Evolutionary conservation across 2,888 invertebrate genomes (phyloP), one percentile per base, ranked within the genome.

Genomic region (Argyresthia albistria): DNA sequence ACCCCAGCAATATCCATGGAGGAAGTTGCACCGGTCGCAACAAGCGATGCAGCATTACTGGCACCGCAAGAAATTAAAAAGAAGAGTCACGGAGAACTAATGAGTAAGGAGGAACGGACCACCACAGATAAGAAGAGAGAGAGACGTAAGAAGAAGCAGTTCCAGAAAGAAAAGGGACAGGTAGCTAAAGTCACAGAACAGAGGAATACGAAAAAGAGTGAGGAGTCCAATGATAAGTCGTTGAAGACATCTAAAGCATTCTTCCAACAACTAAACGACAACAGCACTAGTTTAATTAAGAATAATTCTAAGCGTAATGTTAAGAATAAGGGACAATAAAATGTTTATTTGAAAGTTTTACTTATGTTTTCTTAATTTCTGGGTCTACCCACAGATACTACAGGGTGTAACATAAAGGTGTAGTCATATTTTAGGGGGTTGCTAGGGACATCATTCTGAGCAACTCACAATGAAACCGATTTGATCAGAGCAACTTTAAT

Each of bases 31-130:
- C 98, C 98, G 0, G 89, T 95, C 7, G 92, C 93, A n/a, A 90
- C 93, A 0, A 96, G 94, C 66, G 94, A 97, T 76, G 95, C 94
- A 4, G 89, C 93, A 1, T 76, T 97, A 42, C 82, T 98, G 57
- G 98, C 98, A 14, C 98, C 99, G 0, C 96, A 98, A 80, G 98
- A 99, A 90, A 89, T 98, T 1, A 92, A 91, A 76, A 89, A 90
- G 88, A 88, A 82, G 63, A 69, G 58, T 11, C 78, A 89, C 68
- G 90, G 91, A 52, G 89, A 90, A 60, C 67, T 82, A 57, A 76
- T 91, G 53, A 93, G 94, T 25, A 92, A 92, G 76, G 90, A 91
- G 10, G 99, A 99, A 80, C 90, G 95, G 56, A 92, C 93, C 0
- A 88, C 89, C 52, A 96, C 97, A 0, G 98, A 98, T 67, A 96